These are phyloP conservation scores for Callyntrura guangdongensis DNA, from an alignment of 2,888 invertebrate species.

Conservation along the genomic window DNA sequence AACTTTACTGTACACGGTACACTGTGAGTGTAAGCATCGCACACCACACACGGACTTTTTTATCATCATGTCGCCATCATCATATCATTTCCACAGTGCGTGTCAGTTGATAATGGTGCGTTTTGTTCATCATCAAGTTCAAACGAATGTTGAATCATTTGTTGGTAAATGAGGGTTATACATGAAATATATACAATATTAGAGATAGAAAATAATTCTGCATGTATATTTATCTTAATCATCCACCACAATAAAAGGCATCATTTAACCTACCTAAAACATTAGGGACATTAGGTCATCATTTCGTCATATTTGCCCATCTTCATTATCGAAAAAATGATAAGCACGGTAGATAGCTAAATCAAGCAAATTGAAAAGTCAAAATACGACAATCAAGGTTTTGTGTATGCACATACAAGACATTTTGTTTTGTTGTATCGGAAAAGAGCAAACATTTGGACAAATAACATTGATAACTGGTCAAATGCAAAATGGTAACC, in stretches of 20 bases:
- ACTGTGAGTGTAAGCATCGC: not conserved
- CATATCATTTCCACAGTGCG: not conserved
- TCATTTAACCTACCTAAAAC: not conserved
- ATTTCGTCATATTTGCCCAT: not conserved
- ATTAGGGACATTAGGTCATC: not conserved
- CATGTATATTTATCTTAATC: not conserved
- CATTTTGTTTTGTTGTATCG: no score
- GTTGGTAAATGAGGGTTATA: slow-evolving; percentile 35
- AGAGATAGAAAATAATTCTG: not conserved
- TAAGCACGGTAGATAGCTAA: not conserved
- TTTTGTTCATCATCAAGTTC: slow-evolving; percentile 48
- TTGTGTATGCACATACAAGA: no score
- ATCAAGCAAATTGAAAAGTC: not conserved
- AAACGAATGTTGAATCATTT: slow-evolving; percentile 66
- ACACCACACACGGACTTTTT: not conserved
- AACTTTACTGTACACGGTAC: not conserved
- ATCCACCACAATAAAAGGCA: not conserved
- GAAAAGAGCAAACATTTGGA: not conserved
- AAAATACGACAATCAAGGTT: no score
- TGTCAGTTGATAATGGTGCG: slow-evolving; percentile 11
- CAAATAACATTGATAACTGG: not conserved
- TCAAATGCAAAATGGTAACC: not conserved
- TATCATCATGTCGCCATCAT: not conserved
- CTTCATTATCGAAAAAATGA: not conserved
- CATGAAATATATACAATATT: not conserved